Base-by-base conservation (phyloP, 2,113 vertebrate species). In the Columbina picui region DNA sequence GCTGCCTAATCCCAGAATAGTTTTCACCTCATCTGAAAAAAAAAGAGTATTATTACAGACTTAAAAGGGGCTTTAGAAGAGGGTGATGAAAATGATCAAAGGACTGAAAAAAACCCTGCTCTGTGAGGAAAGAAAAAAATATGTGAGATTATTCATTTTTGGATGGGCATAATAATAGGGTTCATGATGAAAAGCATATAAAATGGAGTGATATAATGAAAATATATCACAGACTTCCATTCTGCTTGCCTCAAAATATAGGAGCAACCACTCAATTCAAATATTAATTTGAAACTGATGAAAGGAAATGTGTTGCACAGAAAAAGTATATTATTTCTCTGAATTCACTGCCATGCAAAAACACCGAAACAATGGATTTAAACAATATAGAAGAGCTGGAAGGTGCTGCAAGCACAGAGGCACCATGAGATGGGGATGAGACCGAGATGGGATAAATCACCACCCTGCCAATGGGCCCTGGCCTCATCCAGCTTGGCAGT, bases 11-110 rank as follows among this genome's bases (percentile, higher is more conserved):
- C 90, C 84, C 84, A 89, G 80, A 90, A 87, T 49, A 84, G 76
- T 70, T 90, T 91, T 92, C 77, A 89, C 76, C 86, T 94, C 88
- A 64, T 80, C 52, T 78, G 67, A 86, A 78, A 84, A 87, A 84
- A 87, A 84, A 87, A 25, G 57, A 56, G 22, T 82, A 89, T 95
- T 93, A 94, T 84, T 84, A 78, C 39, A 81, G 90, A 90, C 88
- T 96, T 96, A 82, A 95, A 95, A 94, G 79, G 69, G 49, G 36
- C 80, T 94, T 96, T 93, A 93, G 90, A 83, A 93, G 61, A 94
- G 39, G 61, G 53, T 88, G 83, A 84, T 84, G 87, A 95, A 67
- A 96, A 89, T 87, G 90, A 96, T 97, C 92, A 96, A 95, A 96
- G 94, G 47, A 38, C 63, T 84, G 64, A 29, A 76, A 55, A 89